phyloP scores from a whole-genome alignment of 1,140 invertebrate genomes.

The Drosophila virilis region DNA sequence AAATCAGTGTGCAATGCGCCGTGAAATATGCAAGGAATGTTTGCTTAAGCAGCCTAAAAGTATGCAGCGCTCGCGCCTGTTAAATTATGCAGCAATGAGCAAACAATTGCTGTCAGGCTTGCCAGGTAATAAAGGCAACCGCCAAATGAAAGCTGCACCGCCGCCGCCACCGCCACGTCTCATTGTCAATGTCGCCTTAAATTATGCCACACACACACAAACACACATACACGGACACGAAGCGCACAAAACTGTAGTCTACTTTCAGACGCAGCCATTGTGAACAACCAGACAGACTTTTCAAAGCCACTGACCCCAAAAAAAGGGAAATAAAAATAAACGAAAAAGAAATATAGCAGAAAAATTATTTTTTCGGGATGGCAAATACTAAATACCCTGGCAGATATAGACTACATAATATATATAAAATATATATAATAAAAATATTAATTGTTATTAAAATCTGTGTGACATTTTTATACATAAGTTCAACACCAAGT shows the following conservation, averaged over 20 bases:
- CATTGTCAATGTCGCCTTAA: conserved; percentile 82
- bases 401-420: too few relatives aligned
- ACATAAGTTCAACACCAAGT: too few relatives aligned
- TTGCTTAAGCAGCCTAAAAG: conserved; percentile 64
- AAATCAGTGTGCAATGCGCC: conserved; percentile 77
- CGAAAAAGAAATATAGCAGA: neutral
- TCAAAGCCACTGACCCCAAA: conserved; percentile 79
- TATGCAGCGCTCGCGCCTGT: conserved; percentile 52
- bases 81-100: conserved; percentile 79
- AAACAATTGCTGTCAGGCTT: conserved; percentile 75
- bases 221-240: conserved; percentile 20
- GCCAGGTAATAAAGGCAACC: conserved; percentile 37
- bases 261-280: conserved; percentile 64
- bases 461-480: too few relatives aligned
- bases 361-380: neutral
- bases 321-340: conserved; percentile 26
- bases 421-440: too few relatives aligned
- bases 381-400: neutral
- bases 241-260: conserved; percentile 51
- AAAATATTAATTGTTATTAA: too few relatives aligned
- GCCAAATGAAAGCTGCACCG: conserved; percentile 13
- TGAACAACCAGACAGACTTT: conserved; percentile 58
- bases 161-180: conserved; percentile 29
- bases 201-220: conserved; percentile 62
- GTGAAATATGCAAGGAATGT: conserved; percentile 82